Percentiles rank a stretch among this genome's conserved stretches.
phyloP scores from a whole-genome alignment of 2,797 vertebrate species.

The Galago senegalensis region DNA sequence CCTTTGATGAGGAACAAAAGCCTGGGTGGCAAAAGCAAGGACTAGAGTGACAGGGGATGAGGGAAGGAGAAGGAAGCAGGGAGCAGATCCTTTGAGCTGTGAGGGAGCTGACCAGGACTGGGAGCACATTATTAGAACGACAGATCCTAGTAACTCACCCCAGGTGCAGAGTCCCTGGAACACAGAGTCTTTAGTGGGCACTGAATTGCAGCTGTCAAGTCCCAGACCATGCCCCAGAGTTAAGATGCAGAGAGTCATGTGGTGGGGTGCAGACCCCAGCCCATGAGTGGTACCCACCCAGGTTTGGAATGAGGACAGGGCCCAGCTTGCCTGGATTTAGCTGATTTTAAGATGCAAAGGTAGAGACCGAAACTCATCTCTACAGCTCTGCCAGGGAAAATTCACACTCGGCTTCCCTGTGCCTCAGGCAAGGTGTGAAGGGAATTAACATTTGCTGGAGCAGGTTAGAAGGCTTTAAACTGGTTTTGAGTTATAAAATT shows the following conservation, averaged over 20 bases:
- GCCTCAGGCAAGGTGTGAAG: constrained; percentile 32
- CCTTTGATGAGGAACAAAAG: background rate
- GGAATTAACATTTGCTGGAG: constrained; percentile 27
- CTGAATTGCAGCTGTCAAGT: background rate
- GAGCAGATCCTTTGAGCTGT: background rate
- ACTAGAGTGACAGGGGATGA: background rate
- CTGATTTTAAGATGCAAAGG: constrained; percentile 30
- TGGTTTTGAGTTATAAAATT: constrained; percentile 36
- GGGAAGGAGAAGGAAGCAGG: background rate
- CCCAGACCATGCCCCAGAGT: background rate
- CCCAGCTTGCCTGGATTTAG: background rate
- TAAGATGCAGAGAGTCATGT: background rate
- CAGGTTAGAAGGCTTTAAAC: constrained; percentile 20
- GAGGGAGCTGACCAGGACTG: background rate
- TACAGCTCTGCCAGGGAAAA: background rate
- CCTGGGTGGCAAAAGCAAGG: background rate
- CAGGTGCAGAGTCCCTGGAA: background rate
- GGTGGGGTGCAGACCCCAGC: background rate
- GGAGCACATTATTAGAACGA: background rate
- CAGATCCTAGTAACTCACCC: background rate
- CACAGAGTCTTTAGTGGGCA: no score
- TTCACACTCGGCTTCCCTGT: background rate
- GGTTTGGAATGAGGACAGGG: background rate
- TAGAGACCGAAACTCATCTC: background rate
- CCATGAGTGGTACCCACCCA: fast-evolving